Percentiles rank a stretch among this genome's conserved stretches.
Conservation (phyloP, 1,140 invertebrate genomes). For the Bombus fervidus region DNA sequence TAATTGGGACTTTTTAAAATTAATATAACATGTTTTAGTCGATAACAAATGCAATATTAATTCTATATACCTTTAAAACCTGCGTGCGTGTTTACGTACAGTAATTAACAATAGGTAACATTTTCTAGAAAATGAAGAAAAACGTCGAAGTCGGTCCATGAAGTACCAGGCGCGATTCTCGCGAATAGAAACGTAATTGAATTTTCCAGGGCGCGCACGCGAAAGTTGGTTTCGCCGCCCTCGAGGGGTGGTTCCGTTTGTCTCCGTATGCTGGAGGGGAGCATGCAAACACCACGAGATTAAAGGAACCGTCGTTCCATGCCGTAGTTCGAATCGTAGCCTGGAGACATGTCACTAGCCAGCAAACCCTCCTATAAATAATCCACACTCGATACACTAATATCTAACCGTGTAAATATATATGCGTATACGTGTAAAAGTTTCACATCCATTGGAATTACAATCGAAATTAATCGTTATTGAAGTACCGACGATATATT, state of each 20-base stretch:
- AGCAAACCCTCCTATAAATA: slow-evolving; percentile 47
- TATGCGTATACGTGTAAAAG: not conserved
- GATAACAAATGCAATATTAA: not conserved
- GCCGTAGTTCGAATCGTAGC: slow-evolving; percentile 59
- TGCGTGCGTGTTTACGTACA: too few relatives aligned
- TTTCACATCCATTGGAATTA: not conserved
- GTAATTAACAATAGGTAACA: too few relatives aligned
- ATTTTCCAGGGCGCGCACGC: slow-evolving; percentile 69
- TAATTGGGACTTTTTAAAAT: too few relatives aligned
- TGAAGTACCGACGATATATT: not conserved
- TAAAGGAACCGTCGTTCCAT: slow-evolving; percentile 74
- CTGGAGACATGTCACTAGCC: slow-evolving; percentile 55
- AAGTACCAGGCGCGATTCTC: not conserved
- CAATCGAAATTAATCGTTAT: not conserved
- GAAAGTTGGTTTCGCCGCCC: slow-evolving; percentile 32
- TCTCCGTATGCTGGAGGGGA: slow-evolving; percentile 49
- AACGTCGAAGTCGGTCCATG: not conserved
- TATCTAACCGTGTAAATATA: slow-evolving; percentile 49
- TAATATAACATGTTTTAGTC: not conserved
- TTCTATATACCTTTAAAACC: not conserved
- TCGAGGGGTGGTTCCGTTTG: slow-evolving; percentile 71
- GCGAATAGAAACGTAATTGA: slow-evolving; percentile 71
- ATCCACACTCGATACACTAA: slow-evolving; percentile 60
- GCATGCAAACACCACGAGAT: slow-evolving; percentile 81
- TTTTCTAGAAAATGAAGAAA: too few relatives aligned